These are phyloP conservation scores for Lysandra bellargus DNA, from an alignment of 2,888 invertebrate genomes.

Conservation along the genomic window DNA sequence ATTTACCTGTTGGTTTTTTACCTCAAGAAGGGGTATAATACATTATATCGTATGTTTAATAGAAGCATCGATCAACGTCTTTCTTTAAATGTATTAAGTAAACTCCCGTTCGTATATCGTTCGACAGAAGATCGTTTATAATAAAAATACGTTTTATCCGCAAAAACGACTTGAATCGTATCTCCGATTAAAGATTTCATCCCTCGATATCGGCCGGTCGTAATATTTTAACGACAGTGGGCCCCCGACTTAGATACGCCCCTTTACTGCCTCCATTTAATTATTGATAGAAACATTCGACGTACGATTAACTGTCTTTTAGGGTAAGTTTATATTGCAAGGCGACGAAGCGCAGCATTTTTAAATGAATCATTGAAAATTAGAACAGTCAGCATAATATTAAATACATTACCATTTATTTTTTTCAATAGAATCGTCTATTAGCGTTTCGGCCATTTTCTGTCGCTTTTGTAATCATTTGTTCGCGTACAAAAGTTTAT, in stretches of 20 bases:
- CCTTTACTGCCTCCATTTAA: conserved; percentile 74
- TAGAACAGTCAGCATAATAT: no score
- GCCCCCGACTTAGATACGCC: conserved; percentile 62
- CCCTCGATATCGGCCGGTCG: conserved; percentile 73
- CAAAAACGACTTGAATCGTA: conserved; percentile 46
- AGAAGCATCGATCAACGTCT: conserved; percentile 22
- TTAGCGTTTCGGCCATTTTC: no score
- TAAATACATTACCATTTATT: no score
- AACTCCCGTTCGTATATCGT: background rate
- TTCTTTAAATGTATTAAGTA: conserved; percentile 13
- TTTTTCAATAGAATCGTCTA: no score
- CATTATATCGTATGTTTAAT: conserved; percentile 16
- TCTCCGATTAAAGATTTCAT: conserved; percentile 75
- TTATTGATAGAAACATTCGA: conserved; percentile 74
- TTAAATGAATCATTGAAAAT: no score
- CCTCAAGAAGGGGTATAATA: conserved; percentile 7
- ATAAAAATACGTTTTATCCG: conserved; percentile 24
- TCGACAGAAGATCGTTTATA: conserved; percentile 24
- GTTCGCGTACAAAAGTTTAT: no score
- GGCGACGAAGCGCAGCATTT: no score
- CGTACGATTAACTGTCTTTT: conserved; percentile 22
- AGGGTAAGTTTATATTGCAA: background rate
- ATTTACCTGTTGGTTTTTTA: conserved; percentile 7
- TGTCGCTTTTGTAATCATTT: no score
- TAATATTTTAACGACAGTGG: conserved; percentile 76